Percentiles rank a stretch among this genome's conserved stretches.
phyloP scores from a whole-genome alignment of 2,113 vertebrate genomes.

The Macrotis lagotis region DNA sequence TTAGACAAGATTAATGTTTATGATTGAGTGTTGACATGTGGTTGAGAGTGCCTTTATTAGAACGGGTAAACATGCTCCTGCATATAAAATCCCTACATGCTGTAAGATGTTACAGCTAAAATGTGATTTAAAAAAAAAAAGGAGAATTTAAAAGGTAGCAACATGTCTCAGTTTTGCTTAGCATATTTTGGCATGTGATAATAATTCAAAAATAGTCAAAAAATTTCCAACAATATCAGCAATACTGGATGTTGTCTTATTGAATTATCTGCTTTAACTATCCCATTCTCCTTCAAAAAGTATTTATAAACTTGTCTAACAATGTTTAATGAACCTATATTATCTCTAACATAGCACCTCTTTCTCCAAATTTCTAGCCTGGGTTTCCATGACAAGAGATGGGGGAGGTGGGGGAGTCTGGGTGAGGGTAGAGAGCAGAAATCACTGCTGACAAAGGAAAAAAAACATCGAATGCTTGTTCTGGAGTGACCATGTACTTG shows the following conservation, averaged over 20 bases:
- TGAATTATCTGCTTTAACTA: conserved; percentile 26
- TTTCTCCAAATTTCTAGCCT: not conserved
- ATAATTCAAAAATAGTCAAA: conserved; percentile 33
- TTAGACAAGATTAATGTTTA: conserved; percentile 33
- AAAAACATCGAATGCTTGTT: not conserved
- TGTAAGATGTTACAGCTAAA: conserved; percentile 44
- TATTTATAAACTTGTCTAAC: conserved; percentile 49
- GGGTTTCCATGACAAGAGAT: conserved; percentile 4
- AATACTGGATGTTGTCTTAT: conserved; percentile 15
- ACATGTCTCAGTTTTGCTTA: conserved; percentile 39
- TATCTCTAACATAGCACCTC: not conserved
- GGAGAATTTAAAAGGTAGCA: conserved; percentile 47
- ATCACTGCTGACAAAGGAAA: conserved; percentile 48
- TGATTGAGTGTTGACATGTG: conserved; percentile 33
- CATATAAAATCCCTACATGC: not conserved
- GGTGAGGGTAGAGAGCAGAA: conserved; percentile 36
- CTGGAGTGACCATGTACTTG: not conserved
- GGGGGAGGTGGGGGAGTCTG: not conserved
- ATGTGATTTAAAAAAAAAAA: conserved; percentile 29
- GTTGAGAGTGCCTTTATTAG: not conserved
- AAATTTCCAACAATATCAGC: not conserved
- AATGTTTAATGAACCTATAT: conserved; percentile 27
- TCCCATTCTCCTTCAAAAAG: conserved; percentile 29
- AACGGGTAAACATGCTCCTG: not conserved
- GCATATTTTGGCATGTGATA: conserved; percentile 9